phyloP scores from a whole-genome alignment of 2,797 vertebrate species.

The Galaxias olidus region DNA sequence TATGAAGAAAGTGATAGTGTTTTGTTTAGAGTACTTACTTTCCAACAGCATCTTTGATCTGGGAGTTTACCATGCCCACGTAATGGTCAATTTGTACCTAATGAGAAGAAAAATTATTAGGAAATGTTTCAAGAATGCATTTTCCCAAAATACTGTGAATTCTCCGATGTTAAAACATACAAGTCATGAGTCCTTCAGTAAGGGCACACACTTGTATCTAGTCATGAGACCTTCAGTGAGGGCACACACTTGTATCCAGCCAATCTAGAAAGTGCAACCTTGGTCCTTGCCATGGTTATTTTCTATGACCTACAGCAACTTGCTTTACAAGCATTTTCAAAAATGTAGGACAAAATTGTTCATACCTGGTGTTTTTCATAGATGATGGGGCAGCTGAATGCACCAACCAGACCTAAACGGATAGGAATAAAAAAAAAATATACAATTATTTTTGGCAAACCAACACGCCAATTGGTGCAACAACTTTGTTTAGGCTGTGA shows the following conservation, averaged over 20 bases:
- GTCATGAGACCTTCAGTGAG: background rate
- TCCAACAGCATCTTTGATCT: conserved; percentile 84
- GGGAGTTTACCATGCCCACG: conserved; percentile 84
- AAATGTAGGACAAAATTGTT: background rate
- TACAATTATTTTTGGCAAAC: background rate
- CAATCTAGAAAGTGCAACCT: background rate
- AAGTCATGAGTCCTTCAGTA: too few relatives aligned
- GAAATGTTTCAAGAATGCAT: background rate
- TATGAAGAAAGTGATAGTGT: too few relatives aligned
- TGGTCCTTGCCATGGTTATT: too few relatives aligned
- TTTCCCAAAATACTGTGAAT: background rate
- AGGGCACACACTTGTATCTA: too few relatives aligned
- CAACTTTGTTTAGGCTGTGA: too few relatives aligned
- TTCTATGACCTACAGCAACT: too few relatives aligned
- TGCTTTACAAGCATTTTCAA: background rate
- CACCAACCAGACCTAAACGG: conserved; percentile 84
- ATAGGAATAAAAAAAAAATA: conserved; percentile 11
- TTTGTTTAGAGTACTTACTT: conserved; percentile 85
- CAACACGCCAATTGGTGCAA: too few relatives aligned
- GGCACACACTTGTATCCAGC: background rate
- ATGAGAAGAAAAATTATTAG: conserved; percentile 29
- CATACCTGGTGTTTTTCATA: conserved; percentile 97
- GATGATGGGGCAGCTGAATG: conserved; percentile 91
- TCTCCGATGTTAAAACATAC: too few relatives aligned
- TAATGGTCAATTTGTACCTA: conserved; percentile 93